Evolutionary conservation across 2,888 invertebrate genomes (phyloP).

Genomic region (Agonopterix heracliana): DNA sequence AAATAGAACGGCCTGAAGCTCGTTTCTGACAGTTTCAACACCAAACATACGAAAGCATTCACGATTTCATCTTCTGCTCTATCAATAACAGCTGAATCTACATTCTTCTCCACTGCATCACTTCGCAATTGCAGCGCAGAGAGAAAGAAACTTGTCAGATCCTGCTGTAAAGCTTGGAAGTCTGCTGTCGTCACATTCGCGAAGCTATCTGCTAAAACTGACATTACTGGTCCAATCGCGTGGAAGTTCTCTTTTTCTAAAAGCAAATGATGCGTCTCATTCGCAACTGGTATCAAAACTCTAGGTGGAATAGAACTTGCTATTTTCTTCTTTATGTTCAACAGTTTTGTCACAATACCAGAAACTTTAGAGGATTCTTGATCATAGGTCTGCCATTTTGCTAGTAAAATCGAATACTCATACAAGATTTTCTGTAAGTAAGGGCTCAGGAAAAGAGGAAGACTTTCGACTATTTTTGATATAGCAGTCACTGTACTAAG

Average conservation of each 20-base stretch:
- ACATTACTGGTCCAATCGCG: conserved; percentile 84
- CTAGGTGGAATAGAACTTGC: conserved; percentile 82
- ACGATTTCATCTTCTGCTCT: conserved; percentile 84
- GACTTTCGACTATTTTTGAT: conserved; percentile 87
- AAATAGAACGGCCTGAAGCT: conserved; percentile 93
- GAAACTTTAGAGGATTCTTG: conserved; percentile 69
- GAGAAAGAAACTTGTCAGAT: conserved; percentile 85
- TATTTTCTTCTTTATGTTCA: conserved; percentile 80
- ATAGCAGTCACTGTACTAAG: conserved; percentile 86
- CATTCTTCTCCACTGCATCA: conserved; percentile 53
- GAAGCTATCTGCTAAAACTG: conserved; percentile 84
- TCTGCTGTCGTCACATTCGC: conserved; percentile 78
- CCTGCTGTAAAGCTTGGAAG: conserved; percentile 79
- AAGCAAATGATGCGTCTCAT: conserved; percentile 78
- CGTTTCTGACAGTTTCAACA: conserved; percentile 91
- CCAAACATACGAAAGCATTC: conserved; percentile 85
- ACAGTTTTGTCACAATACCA: conserved; percentile 75
- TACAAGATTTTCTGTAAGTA: conserved; percentile 84
- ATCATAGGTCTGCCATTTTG: conserved; percentile 66
- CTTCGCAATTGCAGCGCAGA: conserved; percentile 81
- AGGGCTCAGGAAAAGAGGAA: conserved; percentile 90
- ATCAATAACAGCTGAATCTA: conserved; percentile 58
- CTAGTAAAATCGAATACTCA: conserved; percentile 77
- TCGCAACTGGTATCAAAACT: conserved; percentile 85
- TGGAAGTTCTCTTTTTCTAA: conserved; percentile 75